phyloP scores from a whole-genome alignment of 2,888 invertebrate genomes.

The Eilema griseolum region DNA sequence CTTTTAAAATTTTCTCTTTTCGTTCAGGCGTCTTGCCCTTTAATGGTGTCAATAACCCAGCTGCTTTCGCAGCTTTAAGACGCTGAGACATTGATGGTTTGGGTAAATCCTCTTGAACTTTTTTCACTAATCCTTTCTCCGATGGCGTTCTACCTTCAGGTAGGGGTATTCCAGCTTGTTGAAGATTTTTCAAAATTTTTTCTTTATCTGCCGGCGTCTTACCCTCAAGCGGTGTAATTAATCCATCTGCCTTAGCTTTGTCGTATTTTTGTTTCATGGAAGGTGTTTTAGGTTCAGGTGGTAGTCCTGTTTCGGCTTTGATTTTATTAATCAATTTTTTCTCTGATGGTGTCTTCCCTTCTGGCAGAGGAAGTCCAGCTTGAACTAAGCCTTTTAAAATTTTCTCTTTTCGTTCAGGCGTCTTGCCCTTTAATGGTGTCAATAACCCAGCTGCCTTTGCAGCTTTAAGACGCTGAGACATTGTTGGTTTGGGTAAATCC shows the following conservation, averaged over 20 bases:
- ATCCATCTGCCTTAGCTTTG: no score
- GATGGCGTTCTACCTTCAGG: slow-evolving; percentile 40
- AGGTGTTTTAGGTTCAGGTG: slow-evolving; percentile 18
- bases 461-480: neutral
- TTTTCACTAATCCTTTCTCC: slow-evolving; percentile 32
- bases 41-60: slow-evolving; percentile 39
- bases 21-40: slow-evolving; percentile 37
- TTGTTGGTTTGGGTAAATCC: slow-evolving; percentile 37
- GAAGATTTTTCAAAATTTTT: no score
- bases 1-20: no score
- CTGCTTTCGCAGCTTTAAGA: slow-evolving; percentile 17
- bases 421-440: neutral
- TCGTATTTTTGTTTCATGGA: slow-evolving; percentile 3
- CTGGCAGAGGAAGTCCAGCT: slow-evolving; percentile 4
- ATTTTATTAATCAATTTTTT: slow-evolving; percentile 5
- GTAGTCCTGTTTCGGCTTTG: slow-evolving; percentile 39
- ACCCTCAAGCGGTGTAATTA: no score
- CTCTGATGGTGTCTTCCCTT: slow-evolving; percentile 1
- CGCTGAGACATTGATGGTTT: slow-evolving; percentile 25
- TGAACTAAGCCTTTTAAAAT: neutral
- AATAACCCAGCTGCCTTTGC: slow-evolving; percentile 6
- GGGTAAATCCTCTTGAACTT: no score
- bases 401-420: neutral
- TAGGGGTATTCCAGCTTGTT: neutral
- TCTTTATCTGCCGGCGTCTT: no score